phyloP scores from a whole-genome alignment of 2,888 invertebrate genomes.

The Drosophila greeni region DNA sequence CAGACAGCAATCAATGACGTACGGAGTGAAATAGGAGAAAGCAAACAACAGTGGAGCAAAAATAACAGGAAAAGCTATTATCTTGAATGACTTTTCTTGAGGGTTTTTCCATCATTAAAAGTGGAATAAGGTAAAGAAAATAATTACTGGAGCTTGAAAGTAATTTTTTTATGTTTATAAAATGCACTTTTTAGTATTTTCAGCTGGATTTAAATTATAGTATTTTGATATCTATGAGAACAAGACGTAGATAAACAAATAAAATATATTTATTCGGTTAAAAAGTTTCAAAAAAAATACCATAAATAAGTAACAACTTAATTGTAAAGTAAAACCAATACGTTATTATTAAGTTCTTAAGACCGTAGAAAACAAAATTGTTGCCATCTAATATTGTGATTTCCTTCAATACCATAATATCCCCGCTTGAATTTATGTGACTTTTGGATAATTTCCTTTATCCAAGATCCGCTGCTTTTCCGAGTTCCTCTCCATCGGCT shows the following conservation, averaged over 20 bases:
- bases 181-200: neutral
- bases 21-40: neutral
- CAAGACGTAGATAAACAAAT: no score
- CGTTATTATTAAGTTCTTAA: accelerated
- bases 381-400: neutral
- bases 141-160: neutral
- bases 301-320: neutral
- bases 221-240: neutral
- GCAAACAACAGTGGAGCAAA: constrained; percentile 34
- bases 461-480: constrained; percentile 4
- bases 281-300: neutral
- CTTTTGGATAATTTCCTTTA: constrained; percentile 4
- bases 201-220: neutral
- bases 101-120: neutral
- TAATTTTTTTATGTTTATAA: no score
- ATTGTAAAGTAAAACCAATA: no score
- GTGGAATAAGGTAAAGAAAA: neutral
- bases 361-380: no score
- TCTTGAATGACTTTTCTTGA: neutral
- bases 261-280: neutral
- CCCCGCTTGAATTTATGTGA: neutral
- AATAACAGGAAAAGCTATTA: neutral
- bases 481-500: constrained; percentile 3
- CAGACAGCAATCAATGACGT: constrained; percentile 63
- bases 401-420: neutral